Evolutionary conservation across 2,888 invertebrate genomes (phyloP).

Genomic region (Biston betularia): DNA sequence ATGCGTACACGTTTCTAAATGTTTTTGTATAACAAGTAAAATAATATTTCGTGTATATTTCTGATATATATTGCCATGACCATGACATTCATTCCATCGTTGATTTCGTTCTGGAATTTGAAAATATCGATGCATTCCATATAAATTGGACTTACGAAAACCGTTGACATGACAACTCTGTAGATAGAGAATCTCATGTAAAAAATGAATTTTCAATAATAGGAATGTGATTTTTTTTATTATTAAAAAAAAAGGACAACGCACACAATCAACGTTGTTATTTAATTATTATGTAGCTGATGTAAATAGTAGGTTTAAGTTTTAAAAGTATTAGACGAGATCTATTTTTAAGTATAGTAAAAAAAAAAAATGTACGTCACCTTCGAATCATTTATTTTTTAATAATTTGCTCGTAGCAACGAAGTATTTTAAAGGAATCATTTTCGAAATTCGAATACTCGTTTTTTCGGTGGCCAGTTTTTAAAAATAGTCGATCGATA

Average conservation of each 20-base stretch:
- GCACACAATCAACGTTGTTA: constrained; percentile 50
- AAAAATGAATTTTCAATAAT: constrained; percentile 34
- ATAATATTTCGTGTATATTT: constrained; percentile 17
- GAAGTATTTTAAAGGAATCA: constrained; percentile 70
- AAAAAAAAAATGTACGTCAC: constrained; percentile 54
- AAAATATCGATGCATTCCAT: constrained; percentile 62
- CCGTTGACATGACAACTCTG: constrained; percentile 52
- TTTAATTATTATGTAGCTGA: constrained; percentile 63
- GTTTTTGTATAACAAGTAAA: not conserved
- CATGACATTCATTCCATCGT: constrained; percentile 49
- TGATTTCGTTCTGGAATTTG: constrained; percentile 33
- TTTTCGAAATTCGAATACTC: constrained; percentile 46
- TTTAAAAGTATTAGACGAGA: constrained; percentile 75
- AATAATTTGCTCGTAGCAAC: constrained; percentile 79
- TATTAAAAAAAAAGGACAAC: constrained; percentile 42
- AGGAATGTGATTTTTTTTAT: constrained; percentile 48
- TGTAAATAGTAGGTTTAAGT: constrained; percentile 76
- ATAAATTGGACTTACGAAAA: constrained; percentile 45
- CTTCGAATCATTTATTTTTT: constrained; percentile 68
- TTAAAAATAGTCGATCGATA: constrained; percentile 57
- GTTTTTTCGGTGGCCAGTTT: constrained; percentile 71
- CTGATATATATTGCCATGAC: constrained; percentile 23
- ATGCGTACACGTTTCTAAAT: not conserved
- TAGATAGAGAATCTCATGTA: constrained; percentile 68
- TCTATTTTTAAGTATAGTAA: constrained; percentile 76